Percentiles rank a stretch among this genome's conserved stretches.
Conservation (phyloP, 2,888 invertebrate genomes). For the Andricus curvator region DNA sequence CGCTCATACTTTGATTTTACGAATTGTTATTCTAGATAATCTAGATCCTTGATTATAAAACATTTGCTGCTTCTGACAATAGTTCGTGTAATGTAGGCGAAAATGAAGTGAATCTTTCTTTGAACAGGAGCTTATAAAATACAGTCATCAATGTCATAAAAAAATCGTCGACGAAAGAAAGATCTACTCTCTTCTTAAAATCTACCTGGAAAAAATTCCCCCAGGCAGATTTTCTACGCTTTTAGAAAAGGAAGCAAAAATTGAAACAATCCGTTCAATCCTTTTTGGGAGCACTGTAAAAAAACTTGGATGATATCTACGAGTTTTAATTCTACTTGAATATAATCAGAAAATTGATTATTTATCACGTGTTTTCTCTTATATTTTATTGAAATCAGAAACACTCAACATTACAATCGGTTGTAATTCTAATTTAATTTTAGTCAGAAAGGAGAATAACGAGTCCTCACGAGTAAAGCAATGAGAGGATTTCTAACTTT, state of each 20-base stretch:
- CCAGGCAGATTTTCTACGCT: not conserved
- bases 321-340: not conserved
- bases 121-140: conserved; percentile 13
- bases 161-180: not conserved
- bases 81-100: conserved; percentile 9
- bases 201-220: not conserved
- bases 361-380: not conserved
- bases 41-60: conserved; percentile 16
- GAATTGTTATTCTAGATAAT: conserved; percentile 25
- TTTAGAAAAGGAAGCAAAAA: conserved; percentile 9
- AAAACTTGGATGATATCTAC: not conserved
- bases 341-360: conserved; percentile 2
- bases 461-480: not conserved
- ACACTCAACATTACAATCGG: not conserved
- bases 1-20: conserved; percentile 18
- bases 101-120: conserved; percentile 18
- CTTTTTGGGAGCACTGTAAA: not conserved
- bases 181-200: conserved; percentile 12
- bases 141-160: not conserved
- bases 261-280: not conserved
- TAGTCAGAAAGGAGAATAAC: not conserved
- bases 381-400: not conserved
- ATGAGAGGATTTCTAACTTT: not conserved
- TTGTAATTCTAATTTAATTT: not conserved
- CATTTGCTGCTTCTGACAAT: conserved; percentile 11